Conservation (phyloP, 92 coral and sea anemone genomes). For the Palythoa heliodiscus region DNA sequence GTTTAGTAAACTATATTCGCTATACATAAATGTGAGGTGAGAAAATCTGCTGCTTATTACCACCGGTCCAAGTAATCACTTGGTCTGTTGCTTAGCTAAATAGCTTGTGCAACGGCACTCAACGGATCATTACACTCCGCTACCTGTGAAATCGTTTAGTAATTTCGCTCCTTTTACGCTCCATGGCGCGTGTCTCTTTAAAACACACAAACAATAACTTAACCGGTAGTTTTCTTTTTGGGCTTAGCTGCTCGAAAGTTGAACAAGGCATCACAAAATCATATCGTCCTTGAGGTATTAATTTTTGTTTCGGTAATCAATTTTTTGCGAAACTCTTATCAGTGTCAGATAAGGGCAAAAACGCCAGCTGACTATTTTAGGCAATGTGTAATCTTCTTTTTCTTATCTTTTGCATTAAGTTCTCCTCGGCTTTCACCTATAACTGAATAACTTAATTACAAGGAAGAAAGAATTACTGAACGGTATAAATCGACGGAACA, state of each 20-base stretch:
- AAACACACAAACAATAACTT: not conserved
- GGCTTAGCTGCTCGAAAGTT: not conserved
- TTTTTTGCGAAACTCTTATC: constrained; percentile 48
- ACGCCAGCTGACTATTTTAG: constrained; percentile 49
- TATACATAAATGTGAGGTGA: not conserved
- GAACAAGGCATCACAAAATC: constrained; percentile 14
- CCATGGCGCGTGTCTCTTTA: not conserved
- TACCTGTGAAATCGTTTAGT: constrained; percentile 8
- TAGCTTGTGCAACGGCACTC: constrained; percentile 19
- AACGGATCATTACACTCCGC: not conserved
- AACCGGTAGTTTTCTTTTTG: not conserved
- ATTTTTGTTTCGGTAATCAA: constrained; percentile 56
- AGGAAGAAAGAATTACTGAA: constrained; percentile 48
- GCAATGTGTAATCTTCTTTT: constrained; percentile 46
- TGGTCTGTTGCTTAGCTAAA: constrained; percentile 10
- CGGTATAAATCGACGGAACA: constrained; percentile 40
- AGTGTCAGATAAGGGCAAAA: constrained; percentile 48
- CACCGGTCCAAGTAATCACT: not conserved
- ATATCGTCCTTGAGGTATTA: constrained; percentile 34
- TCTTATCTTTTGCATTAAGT: constrained; percentile 71
- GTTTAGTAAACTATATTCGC: not conserved
- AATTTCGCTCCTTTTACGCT: not conserved
- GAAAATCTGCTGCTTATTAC: not conserved
- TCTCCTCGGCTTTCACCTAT: constrained; percentile 56
- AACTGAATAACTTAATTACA: constrained; percentile 85